Evolutionary conservation across 1,140 invertebrate genomes (phyloP).

Genomic region (Drosophila tropicalis): DNA sequence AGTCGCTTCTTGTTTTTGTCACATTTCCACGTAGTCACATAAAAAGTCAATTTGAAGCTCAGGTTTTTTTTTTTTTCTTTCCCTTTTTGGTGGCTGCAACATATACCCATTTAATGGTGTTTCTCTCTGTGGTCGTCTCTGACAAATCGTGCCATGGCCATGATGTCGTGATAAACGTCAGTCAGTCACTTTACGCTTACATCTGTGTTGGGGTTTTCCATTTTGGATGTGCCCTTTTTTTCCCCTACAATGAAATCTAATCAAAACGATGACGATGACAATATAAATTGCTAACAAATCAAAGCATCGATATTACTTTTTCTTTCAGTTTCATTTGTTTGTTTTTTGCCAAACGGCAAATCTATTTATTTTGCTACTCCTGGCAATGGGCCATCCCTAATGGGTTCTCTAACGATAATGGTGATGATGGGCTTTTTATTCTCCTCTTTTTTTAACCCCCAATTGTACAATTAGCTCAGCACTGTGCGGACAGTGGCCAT

Average conservation of each 20-base stretch:
- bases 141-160: slow-evolving; percentile 69
- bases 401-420: slow-evolving; percentile 25
- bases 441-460: slow-evolving; percentile 25
- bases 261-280: slow-evolving; percentile 68
- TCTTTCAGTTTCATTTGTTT: neutral
- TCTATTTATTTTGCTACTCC: slow-evolving; percentile 1
- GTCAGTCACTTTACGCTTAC: slow-evolving; percentile 42
- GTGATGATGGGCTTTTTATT: slow-evolving; percentile 21
- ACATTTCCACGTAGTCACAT: slow-evolving; percentile 48
- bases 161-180: slow-evolving; percentile 72
- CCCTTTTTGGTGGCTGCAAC: slow-evolving; percentile 33
- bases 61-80: neutral
- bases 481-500: slow-evolving; percentile 28
- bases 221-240: slow-evolving; percentile 30
- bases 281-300: slow-evolving; percentile 72
- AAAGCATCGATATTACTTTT: slow-evolving; percentile 29
- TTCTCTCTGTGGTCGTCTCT: slow-evolving; percentile 31
- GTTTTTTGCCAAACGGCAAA: slow-evolving; percentile 1
- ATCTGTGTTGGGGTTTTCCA: slow-evolving; percentile 3
- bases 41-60: slow-evolving; percentile 66
- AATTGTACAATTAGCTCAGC: slow-evolving; percentile 53
- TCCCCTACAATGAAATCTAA: slow-evolving; percentile 52
- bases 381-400: slow-evolving; percentile 25
- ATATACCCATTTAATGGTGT: slow-evolving; percentile 56
- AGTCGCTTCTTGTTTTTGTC: slow-evolving; percentile 32